These are phyloP conservation scores for Diplodus puntazzo DNA, from an alignment of 2,797 vertebrate genomes.

Conservation along the genomic window DNA sequence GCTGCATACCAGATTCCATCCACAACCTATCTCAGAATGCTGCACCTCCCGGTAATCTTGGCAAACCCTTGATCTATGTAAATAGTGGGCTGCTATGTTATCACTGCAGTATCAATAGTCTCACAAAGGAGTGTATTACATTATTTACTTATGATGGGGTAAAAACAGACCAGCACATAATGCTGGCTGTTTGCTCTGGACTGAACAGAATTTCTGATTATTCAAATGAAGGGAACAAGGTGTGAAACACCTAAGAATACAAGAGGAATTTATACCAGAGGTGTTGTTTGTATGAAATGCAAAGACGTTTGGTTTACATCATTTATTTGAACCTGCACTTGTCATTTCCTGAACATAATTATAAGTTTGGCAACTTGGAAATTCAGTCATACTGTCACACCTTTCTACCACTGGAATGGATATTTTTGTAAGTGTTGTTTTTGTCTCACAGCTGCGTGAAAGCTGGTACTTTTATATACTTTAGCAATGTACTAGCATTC, in stretches of 20 bases:
- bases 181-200: conserved; percentile 1
- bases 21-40: conserved; percentile 79
- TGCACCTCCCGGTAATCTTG: conserved; percentile 79
- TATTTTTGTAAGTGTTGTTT: conserved; percentile 19
- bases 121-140: conserved; percentile 47
- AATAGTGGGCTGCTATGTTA: conserved; percentile 75
- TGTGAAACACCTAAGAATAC: neutral
- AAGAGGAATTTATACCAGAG: neutral
- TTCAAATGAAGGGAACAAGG: neutral
- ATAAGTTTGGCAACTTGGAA: neutral
- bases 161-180: conserved; percentile 37
- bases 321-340: neutral
- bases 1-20: conserved; percentile 75
- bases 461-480: conserved; percentile 1
- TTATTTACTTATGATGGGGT: conserved; percentile 56
- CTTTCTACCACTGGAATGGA: neutral
- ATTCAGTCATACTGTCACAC: neutral
- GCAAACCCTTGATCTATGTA: conserved; percentile 78
- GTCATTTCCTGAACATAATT: neutral
- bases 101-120: conserved; percentile 62
- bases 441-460: conserved; percentile 13
- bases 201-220: conserved; percentile 8
- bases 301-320: conserved; percentile 1
- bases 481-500: neutral
- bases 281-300: neutral